Base-by-base conservation (phyloP, 2,888 invertebrate genomes). In the Acleris literana region DNA sequence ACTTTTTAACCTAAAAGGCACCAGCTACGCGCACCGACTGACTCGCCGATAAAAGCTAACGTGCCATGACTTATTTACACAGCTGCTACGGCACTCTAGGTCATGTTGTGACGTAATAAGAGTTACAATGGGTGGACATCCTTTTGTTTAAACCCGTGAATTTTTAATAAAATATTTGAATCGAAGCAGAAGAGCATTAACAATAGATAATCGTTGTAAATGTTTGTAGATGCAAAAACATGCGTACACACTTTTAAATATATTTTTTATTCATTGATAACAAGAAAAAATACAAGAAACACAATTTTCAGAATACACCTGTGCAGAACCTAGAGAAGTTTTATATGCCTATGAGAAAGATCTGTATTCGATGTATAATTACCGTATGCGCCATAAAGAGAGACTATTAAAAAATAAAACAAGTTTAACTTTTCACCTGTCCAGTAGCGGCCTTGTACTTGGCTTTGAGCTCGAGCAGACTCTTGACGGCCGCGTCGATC, bases 401-500 rank as follows among this genome's bases (percentile, higher is more conserved):
- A n/a, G n/a, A n/a, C n/a, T n/a, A n/a, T n/a, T n/a, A n/a, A n/a
- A n/a, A n/a, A n/a, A n/a, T n/a, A n/a, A n/a, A n/a, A n/a, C n/a
- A n/a, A n/a, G n/a, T n/a, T n/a, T n/a, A n/a, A 33, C 33, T 33
- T 33, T 13, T 39, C 39, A 39, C 39, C 39, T 39, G 39, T 3
- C 84, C 84, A 48, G 82, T 80, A 56, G 77, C 74, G 16, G 89
- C 87, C 83, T 97, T 97, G 81, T 94, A 97, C 69, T 96, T 93
- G 3, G 92, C 87, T 86, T 97, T 97, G 0, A 97, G 83, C 0
- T 90, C 89, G 52, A 97, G 80, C 16, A 97, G 84, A 3, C 78
- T 70, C 77, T 95, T 94, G 6, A 85, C 85, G 1, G 82, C 83
- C 39, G 79, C 80, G 68, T 83, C 78, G n/a, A 84, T 68, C 56